A percentile compares a stretch with the other conserved stretches of the same genome.
phyloP scores from a whole-genome alignment of 2,113 vertebrate species.

The Procavia capensis region DNA sequence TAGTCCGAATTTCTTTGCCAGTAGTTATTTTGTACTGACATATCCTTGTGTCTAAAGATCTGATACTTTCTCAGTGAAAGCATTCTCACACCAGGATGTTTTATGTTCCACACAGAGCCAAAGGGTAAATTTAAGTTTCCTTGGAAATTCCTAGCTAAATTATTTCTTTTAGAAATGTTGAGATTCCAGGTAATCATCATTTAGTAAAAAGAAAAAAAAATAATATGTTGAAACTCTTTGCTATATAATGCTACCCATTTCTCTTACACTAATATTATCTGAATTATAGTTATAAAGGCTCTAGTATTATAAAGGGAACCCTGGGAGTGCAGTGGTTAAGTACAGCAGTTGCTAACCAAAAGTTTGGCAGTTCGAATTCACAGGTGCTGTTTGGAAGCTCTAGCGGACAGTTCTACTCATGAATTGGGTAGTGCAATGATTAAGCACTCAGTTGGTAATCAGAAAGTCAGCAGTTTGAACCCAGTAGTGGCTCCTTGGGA shows the following conservation, averaged over 20 bases:
- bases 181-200: conserved; percentile 40
- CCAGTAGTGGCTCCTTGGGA: too few species aligned
- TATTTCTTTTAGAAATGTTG: conserved; percentile 35
- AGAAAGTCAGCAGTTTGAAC: too few species aligned
- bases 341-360: too few species aligned
- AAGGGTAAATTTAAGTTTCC: background rate
- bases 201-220: background rate
- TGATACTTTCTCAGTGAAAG: background rate
- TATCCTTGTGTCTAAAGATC: conserved; percentile 9
- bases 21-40: conserved; percentile 1
- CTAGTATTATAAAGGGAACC: background rate
- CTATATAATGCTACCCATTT: background rate
- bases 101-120: background rate
- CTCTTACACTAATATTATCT: background rate
- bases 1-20: background rate
- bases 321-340: too few species aligned
- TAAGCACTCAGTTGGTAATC: too few species aligned
- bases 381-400: too few species aligned
- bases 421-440: too few species aligned
- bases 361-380: too few species aligned
- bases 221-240: background rate
- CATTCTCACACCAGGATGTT: background rate
- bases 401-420: too few species aligned
- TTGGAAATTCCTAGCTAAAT: conserved; percentile 23
- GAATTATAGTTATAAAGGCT: background rate